phyloP scores from a whole-genome alignment of 2,113 vertebrate species.

The Pterocles gutturalis region DNA sequence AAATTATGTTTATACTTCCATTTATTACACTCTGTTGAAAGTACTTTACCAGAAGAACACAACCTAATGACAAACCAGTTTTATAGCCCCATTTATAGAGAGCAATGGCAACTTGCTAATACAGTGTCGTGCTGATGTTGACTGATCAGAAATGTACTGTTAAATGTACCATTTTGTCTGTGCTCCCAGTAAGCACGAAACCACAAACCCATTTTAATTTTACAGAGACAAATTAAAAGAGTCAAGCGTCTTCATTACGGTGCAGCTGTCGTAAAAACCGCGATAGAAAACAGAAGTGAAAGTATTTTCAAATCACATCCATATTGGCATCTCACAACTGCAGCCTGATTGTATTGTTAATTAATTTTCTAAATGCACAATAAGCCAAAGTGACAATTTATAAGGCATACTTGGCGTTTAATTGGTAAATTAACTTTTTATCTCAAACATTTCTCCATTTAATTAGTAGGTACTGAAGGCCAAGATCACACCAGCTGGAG shows the following conservation, averaged over 20 bases:
- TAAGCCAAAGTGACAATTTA: constrained; percentile 75
- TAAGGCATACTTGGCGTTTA: constrained; percentile 74
- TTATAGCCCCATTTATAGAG: neutral
- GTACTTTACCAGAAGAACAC: constrained; percentile 20
- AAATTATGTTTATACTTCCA: neutral
- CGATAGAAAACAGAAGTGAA: constrained; percentile 66
- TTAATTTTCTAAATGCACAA: constrained; percentile 78
- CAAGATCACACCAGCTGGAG: constrained; percentile 72
- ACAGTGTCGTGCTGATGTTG: neutral
- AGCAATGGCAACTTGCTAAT: constrained; percentile 47
- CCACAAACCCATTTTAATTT: constrained; percentile 69
- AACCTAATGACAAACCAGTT: neutral
- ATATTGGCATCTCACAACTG: constrained; percentile 72
- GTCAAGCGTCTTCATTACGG: constrained; percentile 56
- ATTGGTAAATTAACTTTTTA: constrained; percentile 79
- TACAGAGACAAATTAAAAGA: constrained; percentile 65
- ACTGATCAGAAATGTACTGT: constrained; percentile 6
- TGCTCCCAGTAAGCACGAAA: constrained; percentile 27
- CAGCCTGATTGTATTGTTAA: constrained; percentile 75
- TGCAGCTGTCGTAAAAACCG: constrained; percentile 45
- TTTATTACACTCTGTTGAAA: neutral
- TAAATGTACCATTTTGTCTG: constrained; percentile 45
- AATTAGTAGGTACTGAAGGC: constrained; percentile 76
- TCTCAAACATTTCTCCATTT: constrained; percentile 72
- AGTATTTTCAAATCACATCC: constrained; percentile 68